Evolutionary conservation across 2,113 vertebrate genomes (phyloP), one percentile per base, ranked within the genome.

Genomic region (Dasyprocta punctata): DNA sequence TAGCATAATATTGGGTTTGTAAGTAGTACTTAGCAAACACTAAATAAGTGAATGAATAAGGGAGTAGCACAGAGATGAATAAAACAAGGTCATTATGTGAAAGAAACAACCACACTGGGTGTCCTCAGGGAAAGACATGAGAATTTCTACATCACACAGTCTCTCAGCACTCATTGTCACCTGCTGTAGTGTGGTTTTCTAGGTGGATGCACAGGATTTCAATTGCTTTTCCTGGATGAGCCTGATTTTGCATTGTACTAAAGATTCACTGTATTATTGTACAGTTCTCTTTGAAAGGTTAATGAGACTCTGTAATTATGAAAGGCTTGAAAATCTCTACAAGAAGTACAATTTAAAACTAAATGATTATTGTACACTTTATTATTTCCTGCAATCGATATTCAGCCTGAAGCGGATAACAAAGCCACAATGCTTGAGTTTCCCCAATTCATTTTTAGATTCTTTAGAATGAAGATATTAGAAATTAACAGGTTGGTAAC

Each of bases 341-440:
- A 69, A 78, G 47, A 95, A 84, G 49, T 54, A 44, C 26, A 83
- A 71, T 82, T 75, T 58, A 86, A 90, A 89, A 38, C 33, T 63
- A 61, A 82, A 67, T 56, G 75, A 58, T 49, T 67, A 24, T 85
- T 94, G 41, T 49, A 93, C 44, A 54, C 19, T 78, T 82, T 94
- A 88, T 90, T 86, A 86, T 87, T 90, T 75, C n/a, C 56, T 80
- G 14, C 22, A 16, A 41, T 17, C 19, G 14, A 28, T 86, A 54
- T 90, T 93, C n/a, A 94, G 19, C n/a, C 69, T 84, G 83, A 92
- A 95, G 30, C 24, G 58, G 20, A 47, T 58, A 80, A 80, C 7
- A 96, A 47, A 92, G 24, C 1, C 30, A 87, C 22, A 8, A 88
- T 52, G 0, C 22, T 4, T 90, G 41, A 44, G 19, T 49, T 56